Evolutionary conservation across 1,140 invertebrate species (phyloP), one percentile per base, ranked within the genome.

Genomic region (Tribolium madens): DNA sequence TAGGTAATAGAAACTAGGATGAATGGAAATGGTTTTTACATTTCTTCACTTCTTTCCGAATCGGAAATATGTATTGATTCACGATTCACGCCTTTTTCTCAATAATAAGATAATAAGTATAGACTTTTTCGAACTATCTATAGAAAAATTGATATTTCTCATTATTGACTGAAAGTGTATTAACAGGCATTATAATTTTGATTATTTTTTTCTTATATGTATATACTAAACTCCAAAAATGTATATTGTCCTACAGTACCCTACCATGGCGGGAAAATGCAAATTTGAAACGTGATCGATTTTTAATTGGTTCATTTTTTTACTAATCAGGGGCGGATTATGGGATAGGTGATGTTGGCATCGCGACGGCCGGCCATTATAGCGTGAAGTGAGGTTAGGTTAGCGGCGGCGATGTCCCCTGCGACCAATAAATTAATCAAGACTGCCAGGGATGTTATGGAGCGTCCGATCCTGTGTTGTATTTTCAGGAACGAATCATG

Each of bases 1-100:
- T 57, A 21, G 73, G 77, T 80, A 81, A 81, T 81, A 80, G 80
- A 81, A 81, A 81, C 79, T 76, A 81, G 80, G 78, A 81, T 78
- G 75, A 81, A 81, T 81, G 80, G 78, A 78, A 70, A 78, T 78
- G 64, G 73, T 76, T 76, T 76, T 42, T 76, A 36, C 33, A 72
- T 73, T 57, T 76, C 68, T 60, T 48, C 36, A 47, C 68, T 48
- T 57, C 47, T 72, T 42, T 14, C 1, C 9, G 33, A 47, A 76
- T 76, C 31, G 69, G 15, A 71, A 71, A 71, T 71, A 48, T 50
- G 36, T 36, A 71, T 71, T 60, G 15, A 18, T 3, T 15, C 9
- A 31, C 53, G 5, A n/a, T n/a, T n/a, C n/a, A n/a, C n/a, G n/a
- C n/a, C n/a, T n/a, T n/a, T n/a, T n/a, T n/a, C n/a, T n/a, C n/a